Evolutionary conservation across 2,797 vertebrate species (phyloP).

Genomic region (Acrocephalus scirpaceus): DNA sequence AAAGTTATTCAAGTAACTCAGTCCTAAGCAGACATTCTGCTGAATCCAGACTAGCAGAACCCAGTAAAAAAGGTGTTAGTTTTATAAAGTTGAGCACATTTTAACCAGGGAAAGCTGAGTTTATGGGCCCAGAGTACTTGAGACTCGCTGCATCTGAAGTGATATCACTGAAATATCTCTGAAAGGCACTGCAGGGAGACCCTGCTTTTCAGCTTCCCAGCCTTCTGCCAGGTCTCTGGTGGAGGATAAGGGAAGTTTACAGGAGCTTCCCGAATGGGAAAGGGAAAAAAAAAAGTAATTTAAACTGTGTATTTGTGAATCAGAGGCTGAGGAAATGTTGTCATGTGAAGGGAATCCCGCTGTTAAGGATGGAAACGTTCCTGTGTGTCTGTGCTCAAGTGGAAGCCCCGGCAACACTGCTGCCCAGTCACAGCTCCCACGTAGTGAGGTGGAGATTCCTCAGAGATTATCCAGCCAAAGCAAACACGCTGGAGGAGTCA

Average conservation of each 20-base stretch:
- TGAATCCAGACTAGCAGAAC: background rate
- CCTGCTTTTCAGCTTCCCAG: background rate
- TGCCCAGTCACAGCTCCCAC: background rate
- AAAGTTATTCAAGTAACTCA: background rate
- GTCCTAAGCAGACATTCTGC: background rate
- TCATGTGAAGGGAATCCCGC: background rate
- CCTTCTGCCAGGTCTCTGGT: background rate
- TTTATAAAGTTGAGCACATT: background rate
- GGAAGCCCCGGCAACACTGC: rapidly evolving
- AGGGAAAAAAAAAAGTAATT: background rate
- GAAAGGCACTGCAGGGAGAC: background rate
- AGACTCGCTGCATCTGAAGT: background rate
- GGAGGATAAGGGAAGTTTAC: background rate
- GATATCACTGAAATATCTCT: background rate
- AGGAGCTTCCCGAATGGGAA: background rate
- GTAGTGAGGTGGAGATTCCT: rapidly evolving
- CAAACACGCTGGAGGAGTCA: background rate
- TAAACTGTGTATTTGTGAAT: background rate
- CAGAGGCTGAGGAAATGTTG: background rate
- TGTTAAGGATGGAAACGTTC: background rate
- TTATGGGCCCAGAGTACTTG: background rate
- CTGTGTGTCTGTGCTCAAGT: background rate
- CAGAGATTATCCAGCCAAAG: background rate
- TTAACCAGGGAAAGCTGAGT: background rate
- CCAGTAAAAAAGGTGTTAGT: background rate